Evolutionary conservation across 2,888 invertebrate genomes (phyloP), one percentile per base, ranked within the genome.

Genomic region (Ptychoptera contaminata): DNA sequence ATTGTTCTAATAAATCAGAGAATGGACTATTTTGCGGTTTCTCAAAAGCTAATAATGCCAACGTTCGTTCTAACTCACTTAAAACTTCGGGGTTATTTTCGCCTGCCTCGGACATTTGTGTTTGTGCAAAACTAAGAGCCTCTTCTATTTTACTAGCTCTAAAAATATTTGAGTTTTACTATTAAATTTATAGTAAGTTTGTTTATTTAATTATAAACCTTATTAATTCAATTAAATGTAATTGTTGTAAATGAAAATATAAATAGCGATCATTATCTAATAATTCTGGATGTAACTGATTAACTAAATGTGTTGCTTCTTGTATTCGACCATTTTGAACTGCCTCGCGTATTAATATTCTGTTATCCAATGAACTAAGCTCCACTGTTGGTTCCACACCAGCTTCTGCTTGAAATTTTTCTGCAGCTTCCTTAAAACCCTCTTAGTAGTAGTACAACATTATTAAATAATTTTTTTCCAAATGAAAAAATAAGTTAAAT

Each of bases 1-100:
- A 85, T 11, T 90, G 84, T 55, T 93, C 82, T 47, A 98, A 69
- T 35, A 98, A 71, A 63, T 97, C 93, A 14, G 91, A 86, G 67
- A 96, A 98, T 0, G 97, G 97, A 51, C 93, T 92, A 45, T 78
- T 80, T 53, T 87, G 81, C 0, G 97, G 96, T 58, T 96, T 91
- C 48, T 97, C 96, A 65, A 98, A 98, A 7, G 97, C 97, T 14
- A 98, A 65, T 44, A 98, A 68, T 0, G 97, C 94, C 44, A 98
- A 69, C 0, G 97, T 96, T 48, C 94, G 72, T 65, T 97, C 97
- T 46, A 96, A 67, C 65, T 96, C 94, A 14, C 73, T 69, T 38
- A 73, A 57, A 11, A 72, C 70, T n/a, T 72, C 67, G 10, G 79
- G 76, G 60, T 82, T 79, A 29, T 78, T 80, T 60, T 87, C 87